phyloP scores from a whole-genome alignment of 2,888 invertebrate species.

The Polietes domitor region DNA sequence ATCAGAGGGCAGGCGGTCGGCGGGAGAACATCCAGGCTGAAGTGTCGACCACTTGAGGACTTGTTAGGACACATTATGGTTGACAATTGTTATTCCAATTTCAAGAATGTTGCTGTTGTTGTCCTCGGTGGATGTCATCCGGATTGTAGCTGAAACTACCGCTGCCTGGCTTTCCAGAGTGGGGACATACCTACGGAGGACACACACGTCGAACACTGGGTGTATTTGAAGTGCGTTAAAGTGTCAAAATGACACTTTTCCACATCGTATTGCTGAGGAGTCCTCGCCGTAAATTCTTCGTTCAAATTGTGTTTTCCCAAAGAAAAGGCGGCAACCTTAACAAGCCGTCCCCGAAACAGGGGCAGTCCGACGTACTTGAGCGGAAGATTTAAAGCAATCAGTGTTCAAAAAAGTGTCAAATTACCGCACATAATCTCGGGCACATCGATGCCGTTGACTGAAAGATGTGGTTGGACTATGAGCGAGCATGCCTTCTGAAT shows the following conservation, averaged over 20 bases:
- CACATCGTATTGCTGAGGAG: constrained; percentile 46
- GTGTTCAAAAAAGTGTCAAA: constrained; percentile 69
- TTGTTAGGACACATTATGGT: constrained; percentile 54
- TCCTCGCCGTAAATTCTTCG: neutral
- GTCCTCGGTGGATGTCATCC: constrained; percentile 28
- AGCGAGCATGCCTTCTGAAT: neutral
- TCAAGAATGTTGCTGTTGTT: constrained; percentile 10
- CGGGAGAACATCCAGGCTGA: neutral
- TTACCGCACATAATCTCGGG: constrained; percentile 68
- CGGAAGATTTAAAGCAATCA: constrained; percentile 68
- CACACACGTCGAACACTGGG: constrained; percentile 66
- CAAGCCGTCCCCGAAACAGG: constrained; percentile 34
- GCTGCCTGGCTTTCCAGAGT: neutral
- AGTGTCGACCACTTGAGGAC: constrained; percentile 12
- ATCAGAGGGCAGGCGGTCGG: neutral
- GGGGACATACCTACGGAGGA: constrained; percentile 52
- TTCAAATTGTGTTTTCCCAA: neutral
- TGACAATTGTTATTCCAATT: constrained; percentile 55
- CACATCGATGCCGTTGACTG: constrained; percentile 11
- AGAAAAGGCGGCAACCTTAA: constrained; percentile 54
- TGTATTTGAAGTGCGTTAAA: constrained; percentile 58
- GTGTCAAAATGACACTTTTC: constrained; percentile 69
- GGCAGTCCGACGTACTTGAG: constrained; percentile 44
- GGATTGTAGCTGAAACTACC: constrained; percentile 2
- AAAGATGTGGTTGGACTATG: neutral